These are phyloP conservation scores for Triplophysa tibetana DNA, from an alignment of 2,113 vertebrate species.

Conservation along the genomic window DNA sequence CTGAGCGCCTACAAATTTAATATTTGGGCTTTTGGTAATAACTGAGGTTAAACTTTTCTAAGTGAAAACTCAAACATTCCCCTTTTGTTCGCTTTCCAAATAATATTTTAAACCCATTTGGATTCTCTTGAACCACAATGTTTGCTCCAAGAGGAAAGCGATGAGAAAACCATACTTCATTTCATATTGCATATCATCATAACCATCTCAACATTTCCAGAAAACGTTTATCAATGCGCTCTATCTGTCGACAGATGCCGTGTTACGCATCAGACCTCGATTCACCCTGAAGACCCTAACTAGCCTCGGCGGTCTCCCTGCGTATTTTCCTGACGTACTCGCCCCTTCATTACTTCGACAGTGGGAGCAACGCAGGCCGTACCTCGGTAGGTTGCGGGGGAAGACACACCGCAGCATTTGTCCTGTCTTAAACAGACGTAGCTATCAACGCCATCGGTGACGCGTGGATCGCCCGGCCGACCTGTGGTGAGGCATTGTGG, in stretches of 20 bases:
- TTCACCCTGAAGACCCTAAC: background rate
- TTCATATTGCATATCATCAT: background rate
- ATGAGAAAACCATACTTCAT: background rate
- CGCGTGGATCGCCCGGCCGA: slow-evolving; percentile 22
- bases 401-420: slow-evolving; percentile 36
- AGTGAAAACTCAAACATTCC: background rate
- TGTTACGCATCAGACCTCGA: slow-evolving; percentile 9
- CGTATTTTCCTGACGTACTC: slow-evolving; percentile 8
- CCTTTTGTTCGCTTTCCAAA: background rate
- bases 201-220: background rate
- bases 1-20: background rate
- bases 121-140: background rate
- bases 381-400: slow-evolving; percentile 1
- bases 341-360: background rate
- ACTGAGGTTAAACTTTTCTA: background rate
- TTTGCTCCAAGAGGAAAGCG: background rate
- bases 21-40: background rate
- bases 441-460: slow-evolving; percentile 35
- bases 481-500: slow-evolving; percentile 49
- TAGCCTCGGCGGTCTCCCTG: background rate
- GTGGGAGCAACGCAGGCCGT: slow-evolving; percentile 20
- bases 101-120: background rate
- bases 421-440: slow-evolving; percentile 28
- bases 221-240: background rate
- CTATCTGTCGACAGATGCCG: background rate